phyloP scores from a whole-genome alignment of 2,888 invertebrate genomes.

The Drosophila rellima region DNA sequence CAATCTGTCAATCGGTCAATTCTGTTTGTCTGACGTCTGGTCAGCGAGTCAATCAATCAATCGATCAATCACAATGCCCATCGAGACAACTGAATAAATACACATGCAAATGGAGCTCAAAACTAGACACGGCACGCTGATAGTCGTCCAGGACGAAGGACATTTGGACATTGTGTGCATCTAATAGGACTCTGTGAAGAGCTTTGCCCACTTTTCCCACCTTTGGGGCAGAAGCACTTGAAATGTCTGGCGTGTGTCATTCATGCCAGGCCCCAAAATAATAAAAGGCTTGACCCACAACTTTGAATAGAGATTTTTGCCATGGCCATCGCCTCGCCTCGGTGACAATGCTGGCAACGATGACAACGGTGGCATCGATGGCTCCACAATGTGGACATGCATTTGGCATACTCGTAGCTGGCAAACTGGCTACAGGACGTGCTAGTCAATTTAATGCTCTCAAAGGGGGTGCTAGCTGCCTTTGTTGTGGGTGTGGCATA shows the following conservation, averaged over 20 bases:
- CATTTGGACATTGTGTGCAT: constrained; percentile 28
- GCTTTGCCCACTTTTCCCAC: not conserved
- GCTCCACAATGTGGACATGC: constrained; percentile 9
- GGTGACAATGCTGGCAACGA: constrained; percentile 1
- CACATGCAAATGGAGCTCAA: constrained; percentile 39
- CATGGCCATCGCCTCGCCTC: not conserved
- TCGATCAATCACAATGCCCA: constrained; percentile 35
- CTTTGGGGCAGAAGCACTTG: constrained; percentile 30
- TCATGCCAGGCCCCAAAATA: constrained; percentile 10
- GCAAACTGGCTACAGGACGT: constrained; percentile 18
- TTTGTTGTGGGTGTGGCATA: constrained; percentile 22
- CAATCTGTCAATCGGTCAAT: constrained; percentile 47
- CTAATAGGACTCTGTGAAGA: constrained; percentile 7
- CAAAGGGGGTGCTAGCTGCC: constrained; percentile 24
- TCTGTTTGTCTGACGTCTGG: constrained; percentile 37
- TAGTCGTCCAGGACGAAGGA: constrained; percentile 10
- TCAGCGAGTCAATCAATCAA: constrained; percentile 63
- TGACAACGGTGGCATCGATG: constrained; percentile 4
- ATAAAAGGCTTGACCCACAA: constrained; percentile 25
- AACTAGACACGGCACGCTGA: constrained; percentile 2
- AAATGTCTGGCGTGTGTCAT: constrained; percentile 25
- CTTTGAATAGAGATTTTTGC: not conserved
- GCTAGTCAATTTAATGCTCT: constrained; percentile 16
- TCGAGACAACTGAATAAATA: constrained; percentile 42
- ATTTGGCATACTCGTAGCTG: not conserved